Evolutionary conservation across 2,113 vertebrate genomes (phyloP).

Genomic region (Noturus placidus): DNA sequence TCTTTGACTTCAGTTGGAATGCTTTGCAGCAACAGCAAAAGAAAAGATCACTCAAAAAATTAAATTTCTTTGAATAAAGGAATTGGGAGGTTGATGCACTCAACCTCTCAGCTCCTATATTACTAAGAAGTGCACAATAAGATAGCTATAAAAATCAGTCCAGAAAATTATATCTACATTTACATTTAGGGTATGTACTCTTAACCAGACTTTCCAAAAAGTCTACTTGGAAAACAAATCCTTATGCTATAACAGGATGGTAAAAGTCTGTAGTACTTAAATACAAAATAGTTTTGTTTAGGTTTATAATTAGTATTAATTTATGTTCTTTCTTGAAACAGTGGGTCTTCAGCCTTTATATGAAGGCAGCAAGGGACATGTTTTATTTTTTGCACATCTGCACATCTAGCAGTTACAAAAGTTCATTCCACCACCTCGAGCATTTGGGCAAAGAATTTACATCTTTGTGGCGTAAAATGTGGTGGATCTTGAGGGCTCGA

Average conservation of each 20-base stretch:
- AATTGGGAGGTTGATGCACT: neutral
- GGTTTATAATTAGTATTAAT: neutral
- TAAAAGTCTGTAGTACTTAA: neutral
- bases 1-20: slow-evolving; percentile 40
- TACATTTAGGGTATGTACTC: too few relatives aligned
- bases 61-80: slow-evolving; percentile 29
- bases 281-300: neutral
- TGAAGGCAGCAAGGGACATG: neutral
- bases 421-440: neutral
- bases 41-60: slow-evolving; percentile 22
- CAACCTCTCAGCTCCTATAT: neutral
- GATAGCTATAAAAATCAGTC: neutral
- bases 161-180: neutral
- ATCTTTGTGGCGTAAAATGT: neutral
- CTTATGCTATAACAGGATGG: neutral
- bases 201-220: neutral
- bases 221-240: neutral
- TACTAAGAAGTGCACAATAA: neutral
- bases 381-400: neutral
- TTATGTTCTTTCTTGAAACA: neutral
- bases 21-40: slow-evolving; percentile 5
- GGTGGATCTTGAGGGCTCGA: neutral
- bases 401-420: neutral
- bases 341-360: neutral
- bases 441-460: neutral